Conservation (phyloP, 2,888 invertebrate genomes). For the Drosophila formosana region DNA sequence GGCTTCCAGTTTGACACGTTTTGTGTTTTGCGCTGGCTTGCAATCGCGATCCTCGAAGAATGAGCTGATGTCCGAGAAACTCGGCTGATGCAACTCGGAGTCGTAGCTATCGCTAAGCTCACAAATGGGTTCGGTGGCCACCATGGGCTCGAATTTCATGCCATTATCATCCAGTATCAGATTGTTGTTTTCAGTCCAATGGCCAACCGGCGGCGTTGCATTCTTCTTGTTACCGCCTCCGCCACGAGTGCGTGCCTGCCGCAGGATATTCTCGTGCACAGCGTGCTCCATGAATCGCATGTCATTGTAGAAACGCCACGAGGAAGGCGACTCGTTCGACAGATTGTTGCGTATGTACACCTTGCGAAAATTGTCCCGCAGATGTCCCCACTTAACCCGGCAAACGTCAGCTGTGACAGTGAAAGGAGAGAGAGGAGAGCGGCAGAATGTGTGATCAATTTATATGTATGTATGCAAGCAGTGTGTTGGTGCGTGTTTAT, state of each 20-base stretch:
- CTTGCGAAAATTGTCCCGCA: conserved; percentile 81
- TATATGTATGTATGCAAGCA: neutral
- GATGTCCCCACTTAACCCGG: conserved; percentile 81
- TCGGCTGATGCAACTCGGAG: conserved; percentile 75
- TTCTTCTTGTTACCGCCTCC: conserved; percentile 55
- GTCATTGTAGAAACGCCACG: conserved; percentile 81
- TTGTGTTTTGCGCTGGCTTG: conserved; percentile 32
- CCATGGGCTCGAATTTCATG: conserved; percentile 56
- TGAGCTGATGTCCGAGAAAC: conserved; percentile 76
- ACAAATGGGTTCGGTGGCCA: conserved; percentile 66
- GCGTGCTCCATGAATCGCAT: conserved; percentile 81
- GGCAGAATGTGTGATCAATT: conserved; percentile 13
- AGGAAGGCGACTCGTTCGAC: conserved; percentile 78
- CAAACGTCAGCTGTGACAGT: conserved; percentile 71
- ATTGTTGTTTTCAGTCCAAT: conserved; percentile 69
- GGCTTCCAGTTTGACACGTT: conserved; percentile 67
- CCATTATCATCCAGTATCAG: conserved; percentile 34
- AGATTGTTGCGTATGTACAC: conserved; percentile 80
- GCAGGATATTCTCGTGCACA: conserved; percentile 78
- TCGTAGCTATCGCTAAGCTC: conserved; percentile 71
- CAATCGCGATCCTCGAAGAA: conserved; percentile 72
- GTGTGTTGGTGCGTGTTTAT: neutral
- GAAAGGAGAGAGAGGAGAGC: conserved; percentile 6
- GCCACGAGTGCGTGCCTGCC: conserved; percentile 64
- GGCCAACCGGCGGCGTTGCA: conserved; percentile 30